phyloP scores from a whole-genome alignment of 2,113 vertebrate genomes.

The Leptosomus discolor region DNA sequence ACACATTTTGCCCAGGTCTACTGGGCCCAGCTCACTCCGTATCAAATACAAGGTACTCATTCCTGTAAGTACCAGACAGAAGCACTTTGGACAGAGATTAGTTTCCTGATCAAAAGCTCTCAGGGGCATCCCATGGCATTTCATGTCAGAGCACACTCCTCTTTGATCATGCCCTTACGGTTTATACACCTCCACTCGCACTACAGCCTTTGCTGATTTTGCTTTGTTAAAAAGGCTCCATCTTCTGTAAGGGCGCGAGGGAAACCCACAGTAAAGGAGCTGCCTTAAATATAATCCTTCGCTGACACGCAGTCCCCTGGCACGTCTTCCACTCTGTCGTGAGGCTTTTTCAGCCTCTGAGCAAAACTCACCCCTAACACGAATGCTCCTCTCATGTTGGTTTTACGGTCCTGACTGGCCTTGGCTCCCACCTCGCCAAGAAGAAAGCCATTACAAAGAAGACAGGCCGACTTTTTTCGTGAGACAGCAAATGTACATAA shows the following conservation, averaged over 20 bases:
- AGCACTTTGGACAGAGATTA: neutral
- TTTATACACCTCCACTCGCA: neutral
- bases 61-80: neutral
- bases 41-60: neutral
- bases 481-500: neutral
- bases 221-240: neutral
- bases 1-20: neutral
- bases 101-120: neutral
- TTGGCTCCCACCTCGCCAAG: neutral
- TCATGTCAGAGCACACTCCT: neutral
- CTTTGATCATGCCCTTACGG: neutral
- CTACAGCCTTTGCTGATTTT: neutral
- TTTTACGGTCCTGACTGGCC: neutral
- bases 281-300: neutral
- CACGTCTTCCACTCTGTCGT: rapidly evolving
- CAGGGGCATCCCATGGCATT: neutral
- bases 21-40: neutral
- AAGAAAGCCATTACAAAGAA: neutral
- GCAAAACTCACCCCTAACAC: rapidly evolving
- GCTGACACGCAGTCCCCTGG: rapidly evolving
- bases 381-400: neutral
- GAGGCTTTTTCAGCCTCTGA: neutral
- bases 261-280: neutral
- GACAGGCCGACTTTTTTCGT: neutral
- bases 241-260: neutral